Evolutionary conservation across 2,113 vertebrate genomes (phyloP).

Genomic region (Coptodon rendalli): DNA sequence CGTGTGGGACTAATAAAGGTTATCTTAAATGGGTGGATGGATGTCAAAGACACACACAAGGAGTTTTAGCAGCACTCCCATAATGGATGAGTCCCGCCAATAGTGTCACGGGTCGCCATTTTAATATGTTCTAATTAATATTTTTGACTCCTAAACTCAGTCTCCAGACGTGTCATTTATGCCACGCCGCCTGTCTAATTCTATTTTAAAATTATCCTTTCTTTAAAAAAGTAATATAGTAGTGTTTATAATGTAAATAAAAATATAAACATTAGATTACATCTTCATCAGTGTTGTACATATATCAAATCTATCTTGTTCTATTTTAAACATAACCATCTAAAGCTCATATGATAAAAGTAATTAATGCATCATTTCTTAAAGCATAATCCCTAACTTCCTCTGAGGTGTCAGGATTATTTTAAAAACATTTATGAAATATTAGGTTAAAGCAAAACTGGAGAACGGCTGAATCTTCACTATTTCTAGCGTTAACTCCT

Average conservation of each 20-base stretch:
- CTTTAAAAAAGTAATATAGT: accelerated
- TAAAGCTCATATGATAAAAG: not conserved
- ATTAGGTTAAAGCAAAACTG: not conserved
- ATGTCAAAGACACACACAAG: not conserved
- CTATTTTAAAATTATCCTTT: not conserved
- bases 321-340: not conserved
- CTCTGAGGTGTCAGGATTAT: not conserved
- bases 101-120: not conserved
- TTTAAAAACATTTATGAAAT: not conserved
- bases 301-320: not conserved
- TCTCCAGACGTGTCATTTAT: not conserved
- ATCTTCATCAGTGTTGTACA: not conserved
- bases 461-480: not conserved
- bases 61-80: not conserved
- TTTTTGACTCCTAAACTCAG: not conserved
- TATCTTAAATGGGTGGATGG: not conserved
- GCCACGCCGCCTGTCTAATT: not conserved
- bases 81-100: not conserved
- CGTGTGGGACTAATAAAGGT: not conserved
- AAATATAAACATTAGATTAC: not conserved
- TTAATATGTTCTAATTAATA: not conserved
- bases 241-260: not conserved
- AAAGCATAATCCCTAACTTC: not conserved
- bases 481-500: not conserved
- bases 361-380: not conserved